Conservation (phyloP, 1,140 invertebrate genomes). For the Leptonema lineaticorne region DNA sequence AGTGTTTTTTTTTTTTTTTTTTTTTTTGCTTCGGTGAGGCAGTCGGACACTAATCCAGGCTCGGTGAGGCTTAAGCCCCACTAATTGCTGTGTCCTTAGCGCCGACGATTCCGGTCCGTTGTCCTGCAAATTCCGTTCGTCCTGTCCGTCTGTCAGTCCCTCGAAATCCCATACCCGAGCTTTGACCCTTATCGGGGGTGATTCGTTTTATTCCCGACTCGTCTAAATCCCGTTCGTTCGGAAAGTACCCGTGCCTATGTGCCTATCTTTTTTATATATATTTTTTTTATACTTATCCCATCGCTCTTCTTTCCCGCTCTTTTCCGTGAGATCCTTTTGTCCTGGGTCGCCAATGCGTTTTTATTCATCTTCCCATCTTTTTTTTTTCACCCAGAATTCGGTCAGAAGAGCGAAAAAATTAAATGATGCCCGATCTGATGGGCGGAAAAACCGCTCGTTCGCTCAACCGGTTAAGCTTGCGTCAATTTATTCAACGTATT, state of each 20-base stretch:
- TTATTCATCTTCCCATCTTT: too few relatives aligned
- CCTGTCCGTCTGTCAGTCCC: not conserved
- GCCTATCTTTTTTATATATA: too few relatives aligned
- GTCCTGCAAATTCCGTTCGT: constrained; percentile 11
- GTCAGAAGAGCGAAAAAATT: constrained; percentile 10
- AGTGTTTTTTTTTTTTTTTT: constrained; percentile 8
- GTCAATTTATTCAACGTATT: too few relatives aligned
- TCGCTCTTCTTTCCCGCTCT: not conserved
- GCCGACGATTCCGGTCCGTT: not conserved
- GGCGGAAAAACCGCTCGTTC: not conserved
- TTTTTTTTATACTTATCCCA: too few relatives aligned
- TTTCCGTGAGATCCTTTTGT: not conserved
- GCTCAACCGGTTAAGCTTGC: too few relatives aligned
- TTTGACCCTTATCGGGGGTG: constrained; percentile 20
- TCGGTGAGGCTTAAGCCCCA: constrained; percentile 25
- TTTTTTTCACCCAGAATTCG: not conserved
- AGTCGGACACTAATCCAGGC: constrained; percentile 15
- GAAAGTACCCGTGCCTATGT: not conserved
- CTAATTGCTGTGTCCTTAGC: constrained; percentile 32
- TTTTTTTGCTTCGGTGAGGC: too few relatives aligned
- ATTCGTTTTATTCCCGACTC: not conserved
- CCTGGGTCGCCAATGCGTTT: too few relatives aligned
- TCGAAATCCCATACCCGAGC: not conserved
- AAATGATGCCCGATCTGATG: not conserved
- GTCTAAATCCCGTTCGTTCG: constrained; percentile 17